Conservation (phyloP, 2,797 vertebrate species). For the Tiaroga cobitis region DNA sequence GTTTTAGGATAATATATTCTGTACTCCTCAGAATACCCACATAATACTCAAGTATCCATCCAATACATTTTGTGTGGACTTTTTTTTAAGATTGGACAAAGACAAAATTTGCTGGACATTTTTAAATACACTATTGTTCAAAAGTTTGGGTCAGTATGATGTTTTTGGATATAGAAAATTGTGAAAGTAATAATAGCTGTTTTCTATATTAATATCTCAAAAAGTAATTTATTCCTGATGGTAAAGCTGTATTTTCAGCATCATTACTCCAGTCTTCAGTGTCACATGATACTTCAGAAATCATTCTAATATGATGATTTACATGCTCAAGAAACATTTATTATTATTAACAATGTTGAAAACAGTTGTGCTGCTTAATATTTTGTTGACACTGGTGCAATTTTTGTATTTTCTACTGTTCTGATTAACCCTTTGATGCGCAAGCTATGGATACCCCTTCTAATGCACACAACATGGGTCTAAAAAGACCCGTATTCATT, state of each 20-base stretch:
- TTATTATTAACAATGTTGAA: background rate
- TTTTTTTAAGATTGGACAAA: background rate
- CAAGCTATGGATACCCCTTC: no score
- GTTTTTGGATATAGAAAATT: background rate
- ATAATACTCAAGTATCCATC: background rate
- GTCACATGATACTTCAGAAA: background rate
- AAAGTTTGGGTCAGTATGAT: background rate
- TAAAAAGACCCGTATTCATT: no score
- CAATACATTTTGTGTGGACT: background rate
- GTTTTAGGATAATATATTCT: background rate
- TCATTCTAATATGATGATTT: no score
- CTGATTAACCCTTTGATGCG: no score
- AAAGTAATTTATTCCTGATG: background rate
- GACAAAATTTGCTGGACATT: no score
- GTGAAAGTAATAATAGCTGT: background rate
- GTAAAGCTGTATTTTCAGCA: background rate
- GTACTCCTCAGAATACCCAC: background rate
- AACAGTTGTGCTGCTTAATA: background rate
- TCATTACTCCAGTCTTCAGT: background rate
- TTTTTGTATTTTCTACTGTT: background rate
- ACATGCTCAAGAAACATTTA: background rate
- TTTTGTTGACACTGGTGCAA: background rate
- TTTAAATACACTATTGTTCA: background rate
- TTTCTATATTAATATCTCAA: background rate
- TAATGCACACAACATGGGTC: no score